A percentile compares a stretch with the other conserved stretches of the same genome.
Evolutionary conservation across 2,113 vertebrate genomes (phyloP).

Genomic region (Abramis brama): DNA sequence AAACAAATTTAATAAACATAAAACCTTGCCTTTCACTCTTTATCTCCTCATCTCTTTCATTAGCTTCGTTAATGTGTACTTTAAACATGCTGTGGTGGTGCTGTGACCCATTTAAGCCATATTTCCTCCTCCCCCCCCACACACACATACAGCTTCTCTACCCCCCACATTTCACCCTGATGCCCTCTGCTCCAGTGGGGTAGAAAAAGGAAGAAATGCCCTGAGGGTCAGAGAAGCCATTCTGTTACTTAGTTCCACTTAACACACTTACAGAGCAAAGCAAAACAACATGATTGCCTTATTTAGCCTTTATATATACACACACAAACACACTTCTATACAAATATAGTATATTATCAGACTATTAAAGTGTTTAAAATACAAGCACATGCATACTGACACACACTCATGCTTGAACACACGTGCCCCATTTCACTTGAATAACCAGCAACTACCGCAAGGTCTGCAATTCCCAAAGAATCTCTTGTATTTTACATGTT

Average conservation of each 20-base stretch:
- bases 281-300: conserved; percentile 10
- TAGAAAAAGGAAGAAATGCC: conserved; percentile 32
- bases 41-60: conserved; percentile 57
- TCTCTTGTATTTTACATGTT: background rate
- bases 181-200: conserved; percentile 36
- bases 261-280: conserved; percentile 33
- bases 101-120: conserved; percentile 46
- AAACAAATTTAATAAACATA: background rate
- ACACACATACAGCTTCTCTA: background rate
- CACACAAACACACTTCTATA: background rate
- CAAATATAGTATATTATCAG: background rate
- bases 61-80: conserved; percentile 65
- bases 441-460: conserved; percentile 5
- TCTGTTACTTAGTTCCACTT: conserved; percentile 34
- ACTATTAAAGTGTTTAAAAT: background rate
- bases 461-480: background rate
- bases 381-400: background rate
- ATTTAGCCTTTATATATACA: conserved; percentile 1
- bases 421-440: conserved; percentile 25
- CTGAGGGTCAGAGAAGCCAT: conserved; percentile 8
- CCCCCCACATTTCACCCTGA: conserved; percentile 44
- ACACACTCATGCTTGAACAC: conserved; percentile 10
- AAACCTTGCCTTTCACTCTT: background rate
- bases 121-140: background rate
- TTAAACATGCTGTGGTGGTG: conserved; percentile 40